These are phyloP conservation scores for Paguma larvata DNA, from an alignment of 2,797 vertebrate genomes.

Conservation along the genomic window DNA sequence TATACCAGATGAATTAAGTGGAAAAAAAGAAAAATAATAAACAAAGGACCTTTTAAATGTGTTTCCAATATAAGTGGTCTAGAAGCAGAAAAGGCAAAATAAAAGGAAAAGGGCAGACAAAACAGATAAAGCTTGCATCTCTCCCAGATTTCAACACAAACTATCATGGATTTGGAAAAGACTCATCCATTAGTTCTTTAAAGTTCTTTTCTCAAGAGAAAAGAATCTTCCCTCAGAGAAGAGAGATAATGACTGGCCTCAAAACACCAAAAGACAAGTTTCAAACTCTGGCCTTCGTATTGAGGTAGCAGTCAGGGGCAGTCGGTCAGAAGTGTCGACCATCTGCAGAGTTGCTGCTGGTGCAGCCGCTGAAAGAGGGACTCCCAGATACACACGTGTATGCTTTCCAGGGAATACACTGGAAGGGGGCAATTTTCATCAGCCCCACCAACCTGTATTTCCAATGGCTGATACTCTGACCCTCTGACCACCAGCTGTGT, in stretches of 20 bases:
- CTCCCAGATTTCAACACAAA: slow-evolving; percentile 38
- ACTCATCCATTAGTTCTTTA: neutral
- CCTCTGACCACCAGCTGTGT: neutral
- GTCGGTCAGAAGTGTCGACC: neutral
- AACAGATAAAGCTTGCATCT: slow-evolving; percentile 38
- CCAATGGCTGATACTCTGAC: neutral
- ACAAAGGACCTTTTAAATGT: slow-evolving; percentile 59
- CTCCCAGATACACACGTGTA: rapidly evolving
- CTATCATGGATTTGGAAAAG: neutral
- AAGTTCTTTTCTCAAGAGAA: slow-evolving; percentile 5
- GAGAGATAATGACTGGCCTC: slow-evolving; percentile 4
- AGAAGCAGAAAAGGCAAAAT: slow-evolving; percentile 47
- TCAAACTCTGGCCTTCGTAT: neutral
- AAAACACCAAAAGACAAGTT: slow-evolving; percentile 42
- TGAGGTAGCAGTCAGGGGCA: neutral
- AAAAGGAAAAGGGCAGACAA: slow-evolving; percentile 39
- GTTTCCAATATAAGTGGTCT: slow-evolving; percentile 65
- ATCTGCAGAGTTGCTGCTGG: neutral
- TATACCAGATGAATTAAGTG: slow-evolving; percentile 53
- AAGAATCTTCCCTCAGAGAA: neutral
- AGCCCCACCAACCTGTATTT: neutral
- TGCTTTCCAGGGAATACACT: rapidly evolving
- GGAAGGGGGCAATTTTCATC: neutral
- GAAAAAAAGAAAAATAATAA: slow-evolving; percentile 62
- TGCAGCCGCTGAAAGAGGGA: neutral